Evolutionary conservation across 2,113 vertebrate species (phyloP), one percentile per base, ranked within the genome.

Genomic region (Rana temporaria): DNA sequence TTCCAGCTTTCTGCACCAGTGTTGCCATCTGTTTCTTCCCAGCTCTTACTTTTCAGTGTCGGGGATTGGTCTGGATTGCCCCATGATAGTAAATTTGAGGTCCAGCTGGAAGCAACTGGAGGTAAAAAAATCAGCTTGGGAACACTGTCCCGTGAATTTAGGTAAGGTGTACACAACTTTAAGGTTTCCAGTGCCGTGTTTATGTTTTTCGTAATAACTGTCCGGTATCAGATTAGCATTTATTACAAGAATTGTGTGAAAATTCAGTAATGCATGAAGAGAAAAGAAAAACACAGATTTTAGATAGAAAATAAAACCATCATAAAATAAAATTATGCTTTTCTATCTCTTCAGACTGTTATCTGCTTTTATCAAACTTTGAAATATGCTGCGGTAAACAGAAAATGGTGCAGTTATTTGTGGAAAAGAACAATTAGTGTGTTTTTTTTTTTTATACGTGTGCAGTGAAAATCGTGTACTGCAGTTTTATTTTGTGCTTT

Each of bases 51-150:
- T 16, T 84, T 84, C 26, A 59, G 72, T 15, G 6, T 76, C 15
- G 82, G 82, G 8, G 74, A 84, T 56, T 84, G 82, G 82, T 62
- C 64, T 11, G 57, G 53, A 19, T 78, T 77, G n/a, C 53, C 65
- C 30, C 16, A 2, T 24, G 82, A 69, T 18, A 15, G 63, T 59
- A 52, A 19, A 32, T 34, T 78, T 12, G 64, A 78, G 8, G 82
- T 84, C 19, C 59, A 68, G n/a, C 32, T 84, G 65, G 64, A 63
- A 22, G 55, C 42, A 9, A 6, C 22, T 7, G 74, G 56, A 22
- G 55, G 7, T 4, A 68, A 24, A 59, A 30, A 9, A 24, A 24
- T 62, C 32, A 69, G 22, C n/a, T 24, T 84, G 4, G 82, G 82
- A 12, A 84, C 65, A 3, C 20, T 84, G 34, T 60, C 82, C 5